These are phyloP conservation scores for Chrysina gloriosa DNA, from an alignment of 2,888 invertebrate species.

Conservation along the genomic window DNA sequence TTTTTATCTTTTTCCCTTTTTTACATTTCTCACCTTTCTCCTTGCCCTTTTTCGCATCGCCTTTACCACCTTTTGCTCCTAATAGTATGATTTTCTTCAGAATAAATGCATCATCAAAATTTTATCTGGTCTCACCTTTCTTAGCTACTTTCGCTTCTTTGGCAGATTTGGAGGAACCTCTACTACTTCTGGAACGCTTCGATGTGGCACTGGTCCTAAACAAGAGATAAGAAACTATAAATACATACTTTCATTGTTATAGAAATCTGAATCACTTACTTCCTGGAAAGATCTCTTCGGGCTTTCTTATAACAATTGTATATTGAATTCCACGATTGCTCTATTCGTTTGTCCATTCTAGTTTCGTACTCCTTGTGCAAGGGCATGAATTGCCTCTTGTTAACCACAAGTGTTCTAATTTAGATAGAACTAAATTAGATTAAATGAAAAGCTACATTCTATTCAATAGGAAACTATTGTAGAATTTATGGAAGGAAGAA, in stretches of 20 bases:
- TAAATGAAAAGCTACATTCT: background rate
- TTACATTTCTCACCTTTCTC: conserved; percentile 32
- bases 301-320: conserved; percentile 48
- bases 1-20: conserved; percentile 34
- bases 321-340: conserved; percentile 45
- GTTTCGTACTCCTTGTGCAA: conserved; percentile 26
- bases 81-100: too few relatives aligned
- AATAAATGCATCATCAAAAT: background rate
- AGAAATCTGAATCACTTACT: conserved; percentile 9
- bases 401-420: conserved; percentile 40
- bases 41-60: background rate
- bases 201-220: conserved; percentile 18
- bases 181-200: conserved; percentile 23
- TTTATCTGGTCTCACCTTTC: conserved; percentile 15
- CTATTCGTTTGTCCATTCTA: conserved; percentile 45
- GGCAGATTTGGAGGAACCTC: background rate
- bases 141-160: conserved; percentile 12
- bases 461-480: background rate
- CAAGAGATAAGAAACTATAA: background rate
- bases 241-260: background rate
- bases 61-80: conserved; percentile 26
- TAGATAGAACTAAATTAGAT: conserved; percentile 16
- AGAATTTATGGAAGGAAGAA: background rate
- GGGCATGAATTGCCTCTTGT: conserved; percentile 29
- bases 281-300: conserved; percentile 32